phyloP scores from a whole-genome alignment of 2,797 vertebrate species.

The Sebastolobus altivelis region DNA sequence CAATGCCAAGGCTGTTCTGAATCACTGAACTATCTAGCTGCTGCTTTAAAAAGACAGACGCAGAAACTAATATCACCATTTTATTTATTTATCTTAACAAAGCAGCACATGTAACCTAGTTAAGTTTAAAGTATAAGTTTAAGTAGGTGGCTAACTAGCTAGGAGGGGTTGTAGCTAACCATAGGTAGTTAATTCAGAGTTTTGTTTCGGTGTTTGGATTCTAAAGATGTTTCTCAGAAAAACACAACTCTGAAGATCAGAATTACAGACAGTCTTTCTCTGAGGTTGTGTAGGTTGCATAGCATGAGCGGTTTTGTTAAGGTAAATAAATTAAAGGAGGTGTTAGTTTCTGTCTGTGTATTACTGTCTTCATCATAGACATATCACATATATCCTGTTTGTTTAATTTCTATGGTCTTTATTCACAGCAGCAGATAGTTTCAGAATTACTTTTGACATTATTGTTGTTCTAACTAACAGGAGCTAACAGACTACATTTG shows the following conservation, averaged over 20 bases:
- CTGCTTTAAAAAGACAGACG: not conserved
- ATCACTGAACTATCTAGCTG: not conserved
- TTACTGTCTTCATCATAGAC: not conserved
- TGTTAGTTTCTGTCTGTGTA: not conserved
- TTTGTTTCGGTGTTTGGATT: too few species aligned
- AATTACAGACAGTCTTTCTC: not conserved
- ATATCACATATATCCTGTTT: too few species aligned
- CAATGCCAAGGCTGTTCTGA: not conserved
- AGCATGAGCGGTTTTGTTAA: not conserved
- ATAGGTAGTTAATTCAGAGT: too few species aligned
- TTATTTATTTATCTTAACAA: not conserved
- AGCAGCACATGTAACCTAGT: not conserved
- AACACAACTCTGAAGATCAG: not conserved
- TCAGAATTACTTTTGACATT: not conserved
- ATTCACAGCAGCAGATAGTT: not conserved
- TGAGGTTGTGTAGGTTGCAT: not conserved
- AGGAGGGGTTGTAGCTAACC: too few species aligned
- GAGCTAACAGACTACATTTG: not conserved
- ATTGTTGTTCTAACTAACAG: not conserved
- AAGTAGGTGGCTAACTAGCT: too few species aligned
- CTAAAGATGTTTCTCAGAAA: not conserved
- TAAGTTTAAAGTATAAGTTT: too few species aligned
- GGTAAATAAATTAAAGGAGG: not conserved
- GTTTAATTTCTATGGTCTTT: not conserved
- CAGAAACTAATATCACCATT: not conserved